A percentile compares a stretch with the other conserved stretches of the same genome.
Evolutionary conservation across 2,113 vertebrate species (phyloP).

Genomic region (Scartelaos histophorus): DNA sequence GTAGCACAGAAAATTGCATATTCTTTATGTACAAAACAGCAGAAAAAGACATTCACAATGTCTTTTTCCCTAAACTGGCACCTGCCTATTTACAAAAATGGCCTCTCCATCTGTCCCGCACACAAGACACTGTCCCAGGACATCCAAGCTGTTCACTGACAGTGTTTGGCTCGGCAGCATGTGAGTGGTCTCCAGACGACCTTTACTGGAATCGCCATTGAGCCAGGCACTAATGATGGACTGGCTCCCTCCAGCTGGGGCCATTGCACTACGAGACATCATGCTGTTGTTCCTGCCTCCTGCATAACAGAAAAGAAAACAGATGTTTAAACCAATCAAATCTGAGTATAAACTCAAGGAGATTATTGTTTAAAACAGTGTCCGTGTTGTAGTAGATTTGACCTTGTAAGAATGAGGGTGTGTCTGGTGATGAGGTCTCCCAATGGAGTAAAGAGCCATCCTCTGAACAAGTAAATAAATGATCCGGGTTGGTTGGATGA

Average conservation of each 20-base stretch:
- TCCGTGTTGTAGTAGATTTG: slow-evolving; percentile 41
- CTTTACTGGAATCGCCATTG: slow-evolving; percentile 87
- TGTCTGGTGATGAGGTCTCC: slow-evolving; percentile 87
- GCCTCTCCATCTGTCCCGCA: slow-evolving; percentile 95
- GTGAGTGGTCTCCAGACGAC: slow-evolving; percentile 90
- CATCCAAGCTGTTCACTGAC: slow-evolving; percentile 92
- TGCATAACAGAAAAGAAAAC: slow-evolving; percentile 49
- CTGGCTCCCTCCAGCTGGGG: slow-evolving; percentile 78
- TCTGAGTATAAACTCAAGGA: neutral
- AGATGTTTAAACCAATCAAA: neutral
- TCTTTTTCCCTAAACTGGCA: slow-evolving; percentile 65
- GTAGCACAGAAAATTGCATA: slow-evolving; percentile 9
- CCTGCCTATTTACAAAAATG: slow-evolving; percentile 89
- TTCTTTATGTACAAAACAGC: neutral
- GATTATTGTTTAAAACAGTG: neutral
- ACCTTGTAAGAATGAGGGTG: slow-evolving; percentile 88
- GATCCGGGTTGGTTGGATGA: slow-evolving; percentile 93
- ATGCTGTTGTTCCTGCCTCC: slow-evolving; percentile 86
- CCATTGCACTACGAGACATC: slow-evolving; percentile 79
- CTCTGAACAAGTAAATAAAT: slow-evolving; percentile 96
- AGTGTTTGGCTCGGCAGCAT: slow-evolving; percentile 89
- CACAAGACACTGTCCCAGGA: slow-evolving; percentile 91
- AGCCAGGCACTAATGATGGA: slow-evolving; percentile 89
- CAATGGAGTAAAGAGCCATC: slow-evolving; percentile 96
- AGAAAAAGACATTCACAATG: slow-evolving; percentile 6